Conservation (phyloP, 2,888 invertebrate species). For the Metacarcinus magister region DNA sequence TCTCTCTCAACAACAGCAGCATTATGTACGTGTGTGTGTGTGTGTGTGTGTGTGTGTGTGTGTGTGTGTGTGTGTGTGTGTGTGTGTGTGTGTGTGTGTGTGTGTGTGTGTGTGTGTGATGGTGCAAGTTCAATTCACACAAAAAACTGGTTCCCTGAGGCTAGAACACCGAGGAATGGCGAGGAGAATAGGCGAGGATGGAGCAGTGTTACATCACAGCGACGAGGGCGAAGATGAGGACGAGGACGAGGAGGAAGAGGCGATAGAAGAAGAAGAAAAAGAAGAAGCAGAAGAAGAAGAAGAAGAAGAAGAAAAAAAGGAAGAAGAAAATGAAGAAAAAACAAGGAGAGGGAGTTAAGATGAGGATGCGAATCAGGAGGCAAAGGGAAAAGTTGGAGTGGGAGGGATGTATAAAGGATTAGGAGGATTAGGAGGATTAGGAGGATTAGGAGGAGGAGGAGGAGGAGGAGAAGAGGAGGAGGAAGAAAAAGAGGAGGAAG, state of each 20-base stretch:
- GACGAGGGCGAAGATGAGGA: constrained; percentile 16
- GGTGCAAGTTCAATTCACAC: neutral
- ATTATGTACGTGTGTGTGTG: constrained; percentile 37
- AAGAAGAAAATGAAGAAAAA: neutral
- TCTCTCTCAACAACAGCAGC: neutral
- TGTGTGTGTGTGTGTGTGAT: constrained; percentile 12
- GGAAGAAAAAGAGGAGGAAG: neutral
- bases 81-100: constrained; percentile 55
- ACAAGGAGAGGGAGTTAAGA: neutral
- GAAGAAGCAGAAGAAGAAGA: neutral
- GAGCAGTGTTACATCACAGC: neutral
- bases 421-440: neutral
- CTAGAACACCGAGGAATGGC: neutral
- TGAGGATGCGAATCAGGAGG: no score
- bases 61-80: constrained; percentile 53
- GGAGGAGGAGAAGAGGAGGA: neutral
- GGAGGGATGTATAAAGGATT: neutral
- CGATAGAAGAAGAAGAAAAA: neutral
- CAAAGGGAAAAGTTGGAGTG: neutral
- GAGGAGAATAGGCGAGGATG: neutral
- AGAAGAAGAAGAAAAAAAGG: no score
- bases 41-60: constrained; percentile 60
- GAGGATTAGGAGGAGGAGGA: neutral
- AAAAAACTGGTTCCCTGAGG: neutral
- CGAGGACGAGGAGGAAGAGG: neutral